phyloP scores from a whole-genome alignment of 2,113 vertebrate species.

The Rhagologus leucostigma region DNA sequence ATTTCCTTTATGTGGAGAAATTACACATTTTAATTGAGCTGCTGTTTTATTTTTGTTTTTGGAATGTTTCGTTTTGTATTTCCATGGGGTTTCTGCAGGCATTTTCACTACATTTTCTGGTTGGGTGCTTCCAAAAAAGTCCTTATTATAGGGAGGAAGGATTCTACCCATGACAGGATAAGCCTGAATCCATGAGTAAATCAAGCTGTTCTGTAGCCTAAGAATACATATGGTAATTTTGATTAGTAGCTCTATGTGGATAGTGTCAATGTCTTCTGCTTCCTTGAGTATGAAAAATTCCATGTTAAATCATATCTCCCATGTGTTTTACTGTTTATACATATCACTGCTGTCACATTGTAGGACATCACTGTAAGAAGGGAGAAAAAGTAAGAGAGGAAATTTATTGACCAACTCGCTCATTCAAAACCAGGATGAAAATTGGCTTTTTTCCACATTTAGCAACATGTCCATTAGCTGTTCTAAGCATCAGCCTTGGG shows the following conservation, averaged over 20 bases:
- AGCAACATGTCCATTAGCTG: not conserved
- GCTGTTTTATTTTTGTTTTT: not conserved
- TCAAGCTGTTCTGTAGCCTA: not conserved
- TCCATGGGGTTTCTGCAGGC: not conserved
- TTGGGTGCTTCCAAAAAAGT: slow-evolving; percentile 13
- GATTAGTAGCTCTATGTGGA: slow-evolving; percentile 6
- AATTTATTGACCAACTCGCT: slow-evolving; percentile 30
- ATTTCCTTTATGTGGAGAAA: slow-evolving; percentile 1
- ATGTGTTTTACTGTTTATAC: not conserved
- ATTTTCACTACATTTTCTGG: slow-evolving; percentile 37
- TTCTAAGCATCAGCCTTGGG: not conserved
- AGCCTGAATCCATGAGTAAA: not conserved
- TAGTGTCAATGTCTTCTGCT: slow-evolving; percentile 59
- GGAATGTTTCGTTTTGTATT: slow-evolving; percentile 15
- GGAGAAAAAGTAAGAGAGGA: not conserved
- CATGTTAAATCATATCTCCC: not conserved
- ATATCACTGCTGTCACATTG: not conserved
- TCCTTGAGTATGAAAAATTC: slow-evolving; percentile 47
- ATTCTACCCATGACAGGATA: slow-evolving; percentile 1
- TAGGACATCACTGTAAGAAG: not conserved
- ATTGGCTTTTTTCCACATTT: not conserved
- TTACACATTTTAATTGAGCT: not conserved
- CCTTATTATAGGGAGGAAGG: not conserved
- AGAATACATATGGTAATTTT: slow-evolving; percentile 24
- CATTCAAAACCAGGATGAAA: not conserved